phyloP scores from a whole-genome alignment of 1,140 invertebrate genomes.

The Melanaphis sacchari region DNA sequence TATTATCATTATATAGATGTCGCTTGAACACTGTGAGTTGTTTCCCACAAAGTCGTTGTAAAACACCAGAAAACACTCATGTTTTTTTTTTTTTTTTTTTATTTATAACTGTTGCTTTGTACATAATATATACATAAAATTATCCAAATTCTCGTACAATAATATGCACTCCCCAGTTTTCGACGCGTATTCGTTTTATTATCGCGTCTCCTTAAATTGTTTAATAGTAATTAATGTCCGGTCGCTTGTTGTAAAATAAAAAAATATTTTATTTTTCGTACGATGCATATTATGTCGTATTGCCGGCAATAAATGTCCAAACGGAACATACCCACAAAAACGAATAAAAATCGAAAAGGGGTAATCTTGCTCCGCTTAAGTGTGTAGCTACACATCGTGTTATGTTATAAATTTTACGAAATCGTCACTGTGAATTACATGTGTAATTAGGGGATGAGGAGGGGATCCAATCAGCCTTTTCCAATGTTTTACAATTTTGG shows the following conservation, averaged over 20 bases:
- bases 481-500: too few species aligned
- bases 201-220: background rate
- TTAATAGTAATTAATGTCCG: background rate
- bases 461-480: too few species aligned
- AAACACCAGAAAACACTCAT: background rate
- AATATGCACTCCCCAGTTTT: background rate
- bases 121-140: background rate
- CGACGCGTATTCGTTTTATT: background rate
- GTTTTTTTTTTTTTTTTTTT: slow-evolving; percentile 1
- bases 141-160: background rate
- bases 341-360: background rate
- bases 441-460: too few species aligned
- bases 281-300: background rate
- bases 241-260: background rate
- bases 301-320: background rate
- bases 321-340: background rate
- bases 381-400: background rate
- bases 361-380: background rate
- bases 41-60: background rate
- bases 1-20: background rate
- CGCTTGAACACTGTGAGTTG: background rate
- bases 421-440: too few species aligned
- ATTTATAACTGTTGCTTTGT: background rate
- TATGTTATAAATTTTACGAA: background rate
- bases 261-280: background rate